Conservation (phyloP, 2,888 invertebrate genomes). For the Brenthis hecate region DNA sequence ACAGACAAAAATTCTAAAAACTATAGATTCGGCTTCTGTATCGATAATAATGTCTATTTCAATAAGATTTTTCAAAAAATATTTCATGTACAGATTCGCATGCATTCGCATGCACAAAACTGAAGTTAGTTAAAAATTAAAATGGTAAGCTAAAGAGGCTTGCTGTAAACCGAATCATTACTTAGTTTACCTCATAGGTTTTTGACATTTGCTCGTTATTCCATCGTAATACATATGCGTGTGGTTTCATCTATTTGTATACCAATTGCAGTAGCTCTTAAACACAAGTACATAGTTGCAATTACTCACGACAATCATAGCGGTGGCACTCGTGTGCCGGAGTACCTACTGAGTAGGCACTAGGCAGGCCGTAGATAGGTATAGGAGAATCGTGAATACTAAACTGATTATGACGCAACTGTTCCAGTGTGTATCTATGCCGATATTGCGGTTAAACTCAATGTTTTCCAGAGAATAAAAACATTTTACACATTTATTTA, state of each 20-base stretch:
- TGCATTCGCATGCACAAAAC: too few relatives aligned
- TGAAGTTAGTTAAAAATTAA: too few relatives aligned
- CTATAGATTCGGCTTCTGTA: too few relatives aligned
- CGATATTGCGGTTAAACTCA: conserved; percentile 3
- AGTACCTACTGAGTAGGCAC: neutral
- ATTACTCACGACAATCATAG: conserved; percentile 19
- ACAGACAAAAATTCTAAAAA: too few relatives aligned
- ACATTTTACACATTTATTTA: too few relatives aligned
- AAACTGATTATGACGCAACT: conserved; percentile 21
- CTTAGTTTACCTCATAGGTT: conserved; percentile 5
- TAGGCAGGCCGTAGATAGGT: conserved; percentile 2
- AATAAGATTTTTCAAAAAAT: too few relatives aligned
- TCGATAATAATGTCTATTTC: too few relatives aligned
- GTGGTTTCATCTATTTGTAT: conserved; percentile 20
- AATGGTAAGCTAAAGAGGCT: too few relatives aligned
- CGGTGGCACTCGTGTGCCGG: conserved; percentile 14
- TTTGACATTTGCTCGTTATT: conserved; percentile 13
- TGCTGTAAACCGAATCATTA: too few relatives aligned
- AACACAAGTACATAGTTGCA: conserved; percentile 17
- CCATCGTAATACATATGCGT: neutral
- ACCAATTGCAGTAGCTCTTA: conserved; percentile 18
- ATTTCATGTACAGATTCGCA: too few relatives aligned
- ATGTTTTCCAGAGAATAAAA: too few relatives aligned
- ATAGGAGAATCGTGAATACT: conserved; percentile 21
- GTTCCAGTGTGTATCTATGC: conserved; percentile 10